Evolutionary conservation across 1,140 invertebrate species (phyloP).

Genomic region (Spodoptera litura): DNA sequence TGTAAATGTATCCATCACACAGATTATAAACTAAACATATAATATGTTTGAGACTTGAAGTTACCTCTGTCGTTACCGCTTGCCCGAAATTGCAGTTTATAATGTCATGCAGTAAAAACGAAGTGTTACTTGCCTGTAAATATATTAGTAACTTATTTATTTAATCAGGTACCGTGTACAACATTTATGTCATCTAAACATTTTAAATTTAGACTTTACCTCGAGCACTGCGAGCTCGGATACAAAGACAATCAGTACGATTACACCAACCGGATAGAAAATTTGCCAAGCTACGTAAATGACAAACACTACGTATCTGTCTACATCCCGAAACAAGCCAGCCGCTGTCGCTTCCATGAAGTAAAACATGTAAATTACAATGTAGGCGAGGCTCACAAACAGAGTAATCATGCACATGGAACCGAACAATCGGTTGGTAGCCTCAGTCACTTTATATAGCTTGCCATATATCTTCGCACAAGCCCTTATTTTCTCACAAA

Average conservation of each 20-base stretch:
- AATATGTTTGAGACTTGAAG: no score
- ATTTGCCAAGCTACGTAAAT: slow-evolving; percentile 71
- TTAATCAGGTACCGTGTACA: not conserved
- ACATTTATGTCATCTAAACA: not conserved
- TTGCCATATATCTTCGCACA: slow-evolving; percentile 68
- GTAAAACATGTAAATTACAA: slow-evolving; percentile 71
- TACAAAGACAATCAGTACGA: slow-evolving; percentile 61
- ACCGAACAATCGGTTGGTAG: slow-evolving; percentile 63
- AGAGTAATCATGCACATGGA: slow-evolving; percentile 61
- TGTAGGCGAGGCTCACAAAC: slow-evolving; percentile 55
- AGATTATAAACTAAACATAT: no score
- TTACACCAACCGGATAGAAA: slow-evolving; percentile 55
- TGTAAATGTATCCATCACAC: no score
- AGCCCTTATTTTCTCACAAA: slow-evolving; percentile 63
- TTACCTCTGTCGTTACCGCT: slow-evolving; percentile 62
- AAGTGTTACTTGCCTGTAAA: slow-evolving; percentile 62
- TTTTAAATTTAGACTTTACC: slow-evolving; percentile 52
- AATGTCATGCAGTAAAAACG: slow-evolving; percentile 63
- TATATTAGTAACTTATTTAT: slow-evolving; percentile 3
- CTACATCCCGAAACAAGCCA: slow-evolving; percentile 66
- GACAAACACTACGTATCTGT: slow-evolving; percentile 64
- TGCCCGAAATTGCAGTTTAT: slow-evolving; percentile 59
- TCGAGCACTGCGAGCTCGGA: slow-evolving; percentile 60
- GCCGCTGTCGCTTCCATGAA: slow-evolving; percentile 76
- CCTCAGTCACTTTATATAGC: slow-evolving; percentile 59